Evolutionary conservation across 2,797 vertebrate genomes (phyloP).

Genomic region (Gobionotothen gibberifrons): DNA sequence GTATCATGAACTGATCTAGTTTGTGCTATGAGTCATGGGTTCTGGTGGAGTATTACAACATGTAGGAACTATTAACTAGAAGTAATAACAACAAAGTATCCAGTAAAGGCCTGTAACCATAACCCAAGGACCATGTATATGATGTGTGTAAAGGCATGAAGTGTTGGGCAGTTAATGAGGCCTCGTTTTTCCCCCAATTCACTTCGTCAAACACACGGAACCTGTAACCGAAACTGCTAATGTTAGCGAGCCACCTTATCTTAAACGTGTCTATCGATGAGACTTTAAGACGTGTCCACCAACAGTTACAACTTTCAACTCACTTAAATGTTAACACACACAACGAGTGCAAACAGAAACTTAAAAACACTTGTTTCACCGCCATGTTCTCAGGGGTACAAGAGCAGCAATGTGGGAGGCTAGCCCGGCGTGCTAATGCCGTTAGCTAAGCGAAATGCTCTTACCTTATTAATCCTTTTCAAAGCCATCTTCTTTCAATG

Average conservation of each 20-base stretch:
- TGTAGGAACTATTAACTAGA: neutral
- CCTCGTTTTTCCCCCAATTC: slow-evolving; percentile 40
- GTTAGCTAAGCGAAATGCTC: slow-evolving; percentile 26
- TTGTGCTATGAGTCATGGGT: slow-evolving; percentile 62
- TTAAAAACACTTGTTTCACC: slow-evolving; percentile 27
- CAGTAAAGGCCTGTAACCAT: accelerated
- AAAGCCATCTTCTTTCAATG: slow-evolving; percentile 82
- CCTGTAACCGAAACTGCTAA: slow-evolving; percentile 47
- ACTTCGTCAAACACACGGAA: slow-evolving; percentile 25
- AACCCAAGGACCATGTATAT: neutral
- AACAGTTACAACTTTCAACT: neutral
- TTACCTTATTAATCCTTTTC: slow-evolving; percentile 88
- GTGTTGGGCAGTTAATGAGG: slow-evolving; percentile 49
- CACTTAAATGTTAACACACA: neutral
- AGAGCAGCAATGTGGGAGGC: slow-evolving; percentile 51
- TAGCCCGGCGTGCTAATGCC: slow-evolving; percentile 41
- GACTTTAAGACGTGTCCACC: neutral
- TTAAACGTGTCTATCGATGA: neutral
- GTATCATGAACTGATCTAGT: slow-evolving; percentile 40
- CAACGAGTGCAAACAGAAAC: neutral
- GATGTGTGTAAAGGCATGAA: neutral
- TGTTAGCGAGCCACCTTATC: slow-evolving; percentile 8
- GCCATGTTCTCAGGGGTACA: slow-evolving; percentile 39
- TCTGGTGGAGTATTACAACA: slow-evolving; percentile 16
- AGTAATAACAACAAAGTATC: neutral